Evolutionary conservation across 2,113 vertebrate species (phyloP).

Genomic region (Tautogolabrus adspersus): DNA sequence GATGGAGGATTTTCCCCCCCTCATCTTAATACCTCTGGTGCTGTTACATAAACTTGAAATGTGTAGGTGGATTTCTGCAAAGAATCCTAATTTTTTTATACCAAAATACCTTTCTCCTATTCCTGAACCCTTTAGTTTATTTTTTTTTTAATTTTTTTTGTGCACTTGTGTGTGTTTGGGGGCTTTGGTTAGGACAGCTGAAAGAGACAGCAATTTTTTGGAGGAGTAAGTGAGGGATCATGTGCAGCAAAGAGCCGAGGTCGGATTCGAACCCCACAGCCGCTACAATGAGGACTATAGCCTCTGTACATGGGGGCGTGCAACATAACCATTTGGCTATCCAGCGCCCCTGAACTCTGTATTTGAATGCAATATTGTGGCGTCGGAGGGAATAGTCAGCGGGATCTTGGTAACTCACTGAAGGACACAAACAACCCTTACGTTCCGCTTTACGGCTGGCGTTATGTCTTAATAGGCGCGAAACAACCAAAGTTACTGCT

Average conservation of each 20-base stretch:
- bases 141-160: too few relatives aligned
- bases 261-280: too few relatives aligned
- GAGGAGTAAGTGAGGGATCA: too few relatives aligned
- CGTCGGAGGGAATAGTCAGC: slow-evolving; percentile 43
- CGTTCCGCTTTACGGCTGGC: slow-evolving; percentile 9
- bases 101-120: neutral
- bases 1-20: neutral
- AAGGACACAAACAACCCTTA: slow-evolving; percentile 3
- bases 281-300: too few relatives aligned
- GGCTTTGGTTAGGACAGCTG: too few relatives aligned
- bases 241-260: too few relatives aligned
- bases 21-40: slow-evolving; percentile 23
- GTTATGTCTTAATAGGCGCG: slow-evolving; percentile 25
- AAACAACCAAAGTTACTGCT: slow-evolving; percentile 25
- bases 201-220: too few relatives aligned
- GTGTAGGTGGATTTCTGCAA: slow-evolving; percentile 10
- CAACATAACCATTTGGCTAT: too few relatives aligned
- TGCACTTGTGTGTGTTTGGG: too few relatives aligned
- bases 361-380: neutral
- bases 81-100: neutral
- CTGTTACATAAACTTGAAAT: slow-evolving; percentile 6
- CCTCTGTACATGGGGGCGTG: too few relatives aligned
- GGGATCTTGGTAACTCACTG: slow-evolving; percentile 25
- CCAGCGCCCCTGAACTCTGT: too few relatives aligned
- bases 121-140: neutral